Conservation (phyloP, 1,140 invertebrate species). For the Diorhabda elongata region DNA sequence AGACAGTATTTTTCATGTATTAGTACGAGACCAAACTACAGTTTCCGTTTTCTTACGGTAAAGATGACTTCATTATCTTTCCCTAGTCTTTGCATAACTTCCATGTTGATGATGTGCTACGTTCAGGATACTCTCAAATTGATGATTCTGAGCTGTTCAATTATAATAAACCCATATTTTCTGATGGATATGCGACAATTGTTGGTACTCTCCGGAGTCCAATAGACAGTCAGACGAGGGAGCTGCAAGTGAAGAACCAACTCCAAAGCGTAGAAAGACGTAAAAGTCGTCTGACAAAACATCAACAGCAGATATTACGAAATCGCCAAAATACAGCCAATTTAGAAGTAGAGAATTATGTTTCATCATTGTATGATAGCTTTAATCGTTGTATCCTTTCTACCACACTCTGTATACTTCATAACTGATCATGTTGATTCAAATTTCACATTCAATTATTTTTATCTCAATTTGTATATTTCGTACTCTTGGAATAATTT, state of each 20-base stretch:
- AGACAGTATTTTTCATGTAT: no score
- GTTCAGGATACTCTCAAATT: neutral
- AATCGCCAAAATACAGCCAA: neutral
- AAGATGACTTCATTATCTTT: no score
- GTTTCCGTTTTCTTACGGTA: no score
- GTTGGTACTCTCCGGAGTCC: conserved; percentile 4
- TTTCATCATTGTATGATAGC: neutral
- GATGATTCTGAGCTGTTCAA: neutral
- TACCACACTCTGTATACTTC: no score
- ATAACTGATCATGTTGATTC: no score
- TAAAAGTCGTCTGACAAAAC: neutral
- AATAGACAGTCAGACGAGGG: conserved; percentile 14
- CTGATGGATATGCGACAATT: neutral
- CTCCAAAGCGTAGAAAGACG: conserved; percentile 20
- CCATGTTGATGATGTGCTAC: no score
- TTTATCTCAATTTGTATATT: no score
- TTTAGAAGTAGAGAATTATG: neutral
- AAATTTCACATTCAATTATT: no score
- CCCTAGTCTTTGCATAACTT: no score
- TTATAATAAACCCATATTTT: neutral
- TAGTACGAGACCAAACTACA: no score
- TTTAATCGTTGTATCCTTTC: no score
- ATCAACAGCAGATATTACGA: neutral
- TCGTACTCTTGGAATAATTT: no score
- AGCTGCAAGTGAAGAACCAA: conserved; percentile 14